Base-by-base conservation (phyloP, 2,797 vertebrate species). In the Limnodromus scolopaceus region DNA sequence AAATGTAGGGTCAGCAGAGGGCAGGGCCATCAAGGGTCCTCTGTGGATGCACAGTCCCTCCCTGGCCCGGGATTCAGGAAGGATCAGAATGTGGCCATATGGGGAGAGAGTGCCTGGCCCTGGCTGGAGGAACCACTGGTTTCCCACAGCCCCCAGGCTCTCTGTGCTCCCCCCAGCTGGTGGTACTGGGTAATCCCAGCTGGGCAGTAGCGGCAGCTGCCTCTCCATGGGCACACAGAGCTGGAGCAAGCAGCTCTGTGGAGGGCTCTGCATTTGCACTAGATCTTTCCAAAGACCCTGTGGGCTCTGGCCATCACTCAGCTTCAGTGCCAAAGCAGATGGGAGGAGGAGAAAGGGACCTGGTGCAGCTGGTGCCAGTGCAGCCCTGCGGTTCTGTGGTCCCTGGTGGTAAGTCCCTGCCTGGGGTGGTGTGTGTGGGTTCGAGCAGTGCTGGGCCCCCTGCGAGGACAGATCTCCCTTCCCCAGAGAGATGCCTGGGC, bases 291-390 rank as follows among this genome's bases (percentile, higher is more conserved):
- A 69, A 49, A 58, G 58, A 18, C 41, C 22, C 32, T 0, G 1
- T 0, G 54, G 70, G 82, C 76, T 63, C 57, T 5, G 11, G 51
- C 36, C 20, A 0, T 46, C 2, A 0, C 72, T 54, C 34, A 5
- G 76, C 16, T 58, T 28, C 0, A 0, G 10, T 43, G 41, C 46
- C 0, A 1, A 48, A 53, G 51, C 1, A 8, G 46, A 7, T 6
- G 32, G 60, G 45, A 53, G n/a, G 39, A 79, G 39, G 51, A 58
- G 13, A 34, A 51, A 38, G 53, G 53, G 43, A 41, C 20, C 80
- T 15, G 57, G 32, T 65, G 46, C 0, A 3, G 28, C 57, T 17
- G 23, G 58, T 87, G 64, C 25, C 53, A 13, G 41, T 2, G 2
- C 68, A 65, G 68, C 68, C 36, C 61, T 11, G 2, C 0, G 34